These are phyloP conservation scores for Drosophila emarginata DNA, from an alignment of 2,888 invertebrate species.

Conservation along the genomic window DNA sequence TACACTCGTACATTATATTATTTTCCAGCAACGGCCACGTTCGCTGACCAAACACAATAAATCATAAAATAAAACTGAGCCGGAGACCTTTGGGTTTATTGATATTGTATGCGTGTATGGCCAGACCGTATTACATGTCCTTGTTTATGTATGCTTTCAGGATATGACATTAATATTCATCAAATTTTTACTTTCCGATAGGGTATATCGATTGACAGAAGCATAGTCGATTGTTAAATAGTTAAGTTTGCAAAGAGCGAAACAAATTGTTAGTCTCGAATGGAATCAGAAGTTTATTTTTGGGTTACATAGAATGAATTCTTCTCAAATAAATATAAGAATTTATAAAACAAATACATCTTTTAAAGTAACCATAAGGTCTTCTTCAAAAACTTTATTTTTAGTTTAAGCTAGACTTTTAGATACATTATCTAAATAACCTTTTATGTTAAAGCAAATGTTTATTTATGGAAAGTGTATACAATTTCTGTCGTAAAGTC, in stretches of 20 bases:
- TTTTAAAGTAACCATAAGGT: too few species aligned
- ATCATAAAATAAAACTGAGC: slow-evolving; percentile 53
- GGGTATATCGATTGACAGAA: background rate
- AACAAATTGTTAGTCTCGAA: too few species aligned
- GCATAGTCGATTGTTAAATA: background rate
- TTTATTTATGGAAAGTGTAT: background rate
- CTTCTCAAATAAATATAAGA: too few species aligned
- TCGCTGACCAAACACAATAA: slow-evolving; percentile 65
- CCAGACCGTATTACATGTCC: slow-evolving; percentile 51
- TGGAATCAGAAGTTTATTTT: too few species aligned
- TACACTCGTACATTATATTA: slow-evolving; percentile 16
- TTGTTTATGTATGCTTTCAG: slow-evolving; percentile 40
- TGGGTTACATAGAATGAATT: too few species aligned
- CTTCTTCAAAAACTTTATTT: too few species aligned
- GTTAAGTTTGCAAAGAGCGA: background rate
- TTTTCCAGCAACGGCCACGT: slow-evolving; percentile 34
- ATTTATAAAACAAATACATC: too few species aligned
- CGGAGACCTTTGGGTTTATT: slow-evolving; percentile 61
- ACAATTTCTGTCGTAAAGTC: background rate
- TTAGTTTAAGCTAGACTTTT: too few species aligned
- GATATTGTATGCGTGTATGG: slow-evolving; percentile 63
- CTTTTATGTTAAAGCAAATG: background rate
- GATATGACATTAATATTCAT: slow-evolving; percentile 67
- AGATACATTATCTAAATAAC: too few species aligned
- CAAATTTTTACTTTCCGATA: slow-evolving; percentile 54